Conservation (phyloP, 2,888 invertebrate species). For the Cataglyphis livida region DNA sequence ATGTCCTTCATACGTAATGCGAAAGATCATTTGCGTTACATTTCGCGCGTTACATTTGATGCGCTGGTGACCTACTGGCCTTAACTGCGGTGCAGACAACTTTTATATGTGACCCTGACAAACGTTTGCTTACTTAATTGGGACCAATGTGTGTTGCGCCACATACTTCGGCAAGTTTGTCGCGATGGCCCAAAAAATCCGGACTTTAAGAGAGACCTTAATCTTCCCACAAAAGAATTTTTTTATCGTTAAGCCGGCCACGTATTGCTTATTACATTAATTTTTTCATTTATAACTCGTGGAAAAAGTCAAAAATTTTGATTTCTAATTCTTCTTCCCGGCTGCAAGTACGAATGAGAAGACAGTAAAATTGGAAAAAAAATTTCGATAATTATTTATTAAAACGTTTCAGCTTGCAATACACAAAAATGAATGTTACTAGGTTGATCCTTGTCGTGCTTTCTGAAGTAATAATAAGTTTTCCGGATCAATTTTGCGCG, state of each 20-base stretch:
- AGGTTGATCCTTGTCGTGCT: background rate
- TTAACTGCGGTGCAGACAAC: conserved; percentile 64
- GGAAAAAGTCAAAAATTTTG: background rate
- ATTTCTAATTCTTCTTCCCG: background rate
- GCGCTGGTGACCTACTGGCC: conserved; percentile 73
- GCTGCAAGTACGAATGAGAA: background rate
- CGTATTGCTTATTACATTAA: background rate
- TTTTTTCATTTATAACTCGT: background rate
- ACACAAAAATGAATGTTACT: background rate
- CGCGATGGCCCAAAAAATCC: background rate
- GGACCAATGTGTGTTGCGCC: conserved; percentile 29
- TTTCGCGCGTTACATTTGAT: conserved; percentile 65
- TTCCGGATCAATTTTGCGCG: background rate
- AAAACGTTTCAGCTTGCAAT: background rate
- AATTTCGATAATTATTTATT: background rate
- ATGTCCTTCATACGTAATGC: conserved; percentile 66
- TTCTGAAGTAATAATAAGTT: background rate
- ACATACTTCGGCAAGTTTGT: background rate
- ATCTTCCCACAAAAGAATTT: background rate
- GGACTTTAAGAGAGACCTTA: background rate
- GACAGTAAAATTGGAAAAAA: background rate
- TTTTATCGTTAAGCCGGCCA: background rate
- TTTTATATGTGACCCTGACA: conserved; percentile 55
- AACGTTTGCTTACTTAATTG: conserved; percentile 41
- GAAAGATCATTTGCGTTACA: conserved; percentile 33